A percentile compares a stretch with the other conserved stretches of the same genome.
phyloP scores from a whole-genome alignment of 2,113 vertebrate genomes.

The Melanerpes formicivorus region DNA sequence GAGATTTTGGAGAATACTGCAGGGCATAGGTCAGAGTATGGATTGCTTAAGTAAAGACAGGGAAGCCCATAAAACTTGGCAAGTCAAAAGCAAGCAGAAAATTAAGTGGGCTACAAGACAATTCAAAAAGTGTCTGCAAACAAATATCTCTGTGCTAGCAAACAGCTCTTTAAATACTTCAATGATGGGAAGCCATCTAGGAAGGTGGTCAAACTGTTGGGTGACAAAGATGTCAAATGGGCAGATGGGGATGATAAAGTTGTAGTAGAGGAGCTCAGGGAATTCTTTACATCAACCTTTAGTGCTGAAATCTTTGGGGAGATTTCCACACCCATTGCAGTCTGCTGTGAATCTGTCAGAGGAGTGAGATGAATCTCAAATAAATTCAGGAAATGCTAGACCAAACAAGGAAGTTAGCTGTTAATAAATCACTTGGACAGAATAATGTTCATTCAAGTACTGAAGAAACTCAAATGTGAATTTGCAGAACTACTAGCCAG shows the following conservation, averaged over 20 bases:
- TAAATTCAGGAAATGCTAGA: constrained; percentile 37
- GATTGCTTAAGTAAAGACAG: background rate
- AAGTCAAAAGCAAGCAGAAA: constrained; percentile 31
- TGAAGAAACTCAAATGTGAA: background rate
- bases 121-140: background rate
- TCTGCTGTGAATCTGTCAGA: background rate
- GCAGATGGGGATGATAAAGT: background rate
- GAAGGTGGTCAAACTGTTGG: background rate
- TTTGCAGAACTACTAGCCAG: background rate
- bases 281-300: background rate
- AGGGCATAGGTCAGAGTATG: constrained; percentile 3
- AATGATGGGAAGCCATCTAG: background rate
- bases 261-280: background rate
- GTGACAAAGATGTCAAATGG: background rate
- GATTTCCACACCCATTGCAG: background rate
- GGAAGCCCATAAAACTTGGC: background rate
- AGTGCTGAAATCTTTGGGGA: background rate
- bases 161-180: background rate
- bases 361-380: background rate
- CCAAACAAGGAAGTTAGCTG: background rate
- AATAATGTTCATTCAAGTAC: background rate
- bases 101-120: constrained; percentile 6
- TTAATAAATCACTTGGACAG: constrained; percentile 1
- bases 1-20: background rate
- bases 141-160: background rate